phyloP scores from a whole-genome alignment of 2,797 vertebrate genomes.

The Myiothlypis coronata region DNA sequence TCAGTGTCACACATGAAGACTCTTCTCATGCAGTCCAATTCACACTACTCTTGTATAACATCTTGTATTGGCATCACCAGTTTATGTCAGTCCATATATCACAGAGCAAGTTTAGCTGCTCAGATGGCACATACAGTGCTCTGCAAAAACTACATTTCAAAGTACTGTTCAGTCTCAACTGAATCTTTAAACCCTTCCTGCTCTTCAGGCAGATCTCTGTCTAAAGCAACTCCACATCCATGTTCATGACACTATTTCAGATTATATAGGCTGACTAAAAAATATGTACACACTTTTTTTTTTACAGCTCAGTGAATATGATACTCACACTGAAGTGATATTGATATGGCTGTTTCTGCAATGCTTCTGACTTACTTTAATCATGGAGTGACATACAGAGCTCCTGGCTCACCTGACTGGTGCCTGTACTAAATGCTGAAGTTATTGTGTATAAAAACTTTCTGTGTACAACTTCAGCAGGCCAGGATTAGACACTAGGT shows the following conservation, averaged over 20 bases:
- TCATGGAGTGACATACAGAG: too few species aligned
- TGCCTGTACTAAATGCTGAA: background rate
- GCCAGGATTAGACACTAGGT: background rate
- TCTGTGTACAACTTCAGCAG: background rate
- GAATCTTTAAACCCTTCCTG: background rate
- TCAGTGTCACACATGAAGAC: background rate
- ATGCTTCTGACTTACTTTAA: background rate
- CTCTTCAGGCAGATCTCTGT: background rate
- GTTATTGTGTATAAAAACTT: background rate
- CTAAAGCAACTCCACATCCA: background rate
- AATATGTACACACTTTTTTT: background rate
- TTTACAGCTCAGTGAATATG: background rate
- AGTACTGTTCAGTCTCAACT: background rate
- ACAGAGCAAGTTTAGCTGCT: background rate
- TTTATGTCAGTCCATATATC: background rate
- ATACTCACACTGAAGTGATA: background rate
- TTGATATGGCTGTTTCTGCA: background rate
- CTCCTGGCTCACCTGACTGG: background rate
- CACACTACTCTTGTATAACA: background rate
- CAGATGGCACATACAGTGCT: background rate
- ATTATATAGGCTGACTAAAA: background rate
- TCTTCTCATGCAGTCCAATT: background rate
- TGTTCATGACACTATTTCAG: accelerated
- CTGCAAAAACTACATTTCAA: background rate
- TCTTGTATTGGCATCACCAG: background rate